Conservation (phyloP, 2,113 vertebrate species). For the Rhipidura dahli region DNA sequence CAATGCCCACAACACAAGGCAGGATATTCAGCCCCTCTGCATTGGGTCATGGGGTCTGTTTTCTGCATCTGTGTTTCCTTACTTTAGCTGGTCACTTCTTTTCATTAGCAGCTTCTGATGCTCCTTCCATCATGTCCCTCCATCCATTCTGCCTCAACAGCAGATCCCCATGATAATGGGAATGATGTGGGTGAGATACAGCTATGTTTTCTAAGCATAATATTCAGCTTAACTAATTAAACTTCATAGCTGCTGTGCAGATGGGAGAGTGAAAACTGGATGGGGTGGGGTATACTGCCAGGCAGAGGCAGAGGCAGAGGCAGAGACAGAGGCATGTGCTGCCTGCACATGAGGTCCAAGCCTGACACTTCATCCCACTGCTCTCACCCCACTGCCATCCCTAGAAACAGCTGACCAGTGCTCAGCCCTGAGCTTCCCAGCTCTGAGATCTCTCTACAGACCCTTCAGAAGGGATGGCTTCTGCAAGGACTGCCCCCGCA, state of each 20-base stretch:
- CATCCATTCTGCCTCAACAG: not conserved
- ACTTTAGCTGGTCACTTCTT: not conserved
- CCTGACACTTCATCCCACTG: not conserved
- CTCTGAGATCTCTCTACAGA: not conserved
- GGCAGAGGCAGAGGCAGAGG: not conserved
- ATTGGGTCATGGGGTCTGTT: not conserved
- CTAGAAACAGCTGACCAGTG: not conserved
- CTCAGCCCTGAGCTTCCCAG: not conserved
- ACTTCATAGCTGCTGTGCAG: not conserved
- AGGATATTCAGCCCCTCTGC: not conserved
- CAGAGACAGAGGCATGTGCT: not conserved
- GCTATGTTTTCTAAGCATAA: not conserved
- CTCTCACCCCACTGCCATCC: not conserved
- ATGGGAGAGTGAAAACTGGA: not conserved
- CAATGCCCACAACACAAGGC: not conserved
- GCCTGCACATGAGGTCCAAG: accelerated
- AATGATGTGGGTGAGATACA: not conserved
- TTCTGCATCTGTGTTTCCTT: not conserved
- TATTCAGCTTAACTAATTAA: not conserved
- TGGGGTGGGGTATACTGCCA: not conserved
- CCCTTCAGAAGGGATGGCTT: not conserved
- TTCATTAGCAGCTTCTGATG: not conserved
- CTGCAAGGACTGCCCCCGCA: not conserved
- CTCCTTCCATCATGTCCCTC: not conserved
- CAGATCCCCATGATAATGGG: not conserved